Evolutionary conservation across 2,113 vertebrate genomes (phyloP), one percentile per base, ranked within the genome.

Genomic region (Eudyptes chrysolophus): DNA sequence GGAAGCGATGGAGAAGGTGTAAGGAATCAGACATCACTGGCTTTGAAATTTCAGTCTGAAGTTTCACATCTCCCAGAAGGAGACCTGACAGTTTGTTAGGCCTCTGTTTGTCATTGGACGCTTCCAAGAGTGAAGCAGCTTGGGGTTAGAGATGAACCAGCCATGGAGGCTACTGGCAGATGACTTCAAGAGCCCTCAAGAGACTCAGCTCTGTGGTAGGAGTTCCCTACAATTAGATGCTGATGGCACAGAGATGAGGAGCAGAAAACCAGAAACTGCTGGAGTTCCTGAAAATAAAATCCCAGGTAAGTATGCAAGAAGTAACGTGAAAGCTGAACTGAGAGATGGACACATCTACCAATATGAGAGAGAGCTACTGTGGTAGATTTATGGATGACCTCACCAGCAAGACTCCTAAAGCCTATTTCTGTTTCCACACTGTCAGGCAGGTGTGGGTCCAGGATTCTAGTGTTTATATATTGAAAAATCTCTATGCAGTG

Each of bases 1-100:
- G 32, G 48, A 62, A 90, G 61, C 0, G 0, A 11, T n/a, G 49
- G 13, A 76, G 42, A 36, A 58, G 44, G 34, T 1, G 0, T 54
- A 64, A 70, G 38, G 40, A 74, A 75, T 58, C 21, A 3, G 51
- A 42, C 25, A 70, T 15, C 30, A 8, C 19, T 26, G 18, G 32
- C 64, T 91, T 72, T 61, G 36, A 57, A 77, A 44, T 65, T 22
- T 54, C 25, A 3, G 5, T 70, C 54, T 74, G 49, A 91, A 70
- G 10, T 62, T 75, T 51, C 19, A 22, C 26, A 22, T 44, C 6
- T 66, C 36, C 36, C 29, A 21, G 6, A 62, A 72, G 19, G 9
- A 87, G 25, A 64, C n/a, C 10, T n/a, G 32, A 22, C 29, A 36
- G 21, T 75, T 82, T 75, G 22, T 51, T n/a, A 55, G 10, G 29